Evolutionary conservation across 2,797 vertebrate species (phyloP).

Genomic region (Schizopygopsis pylzovi): DNA sequence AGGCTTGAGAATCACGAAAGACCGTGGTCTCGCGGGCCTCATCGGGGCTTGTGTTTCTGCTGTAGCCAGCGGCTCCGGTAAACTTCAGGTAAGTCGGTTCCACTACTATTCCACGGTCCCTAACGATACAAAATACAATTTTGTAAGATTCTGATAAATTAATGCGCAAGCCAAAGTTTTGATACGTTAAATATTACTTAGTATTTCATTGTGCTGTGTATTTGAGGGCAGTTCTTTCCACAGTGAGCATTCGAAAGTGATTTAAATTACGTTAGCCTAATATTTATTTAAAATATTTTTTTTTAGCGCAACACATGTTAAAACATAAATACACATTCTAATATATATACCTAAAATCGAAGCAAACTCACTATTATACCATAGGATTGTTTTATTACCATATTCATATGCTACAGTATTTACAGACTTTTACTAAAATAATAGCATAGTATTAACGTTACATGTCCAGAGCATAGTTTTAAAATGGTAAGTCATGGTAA

Average conservation of each 20-base stretch:
- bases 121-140: neutral
- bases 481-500: neutral
- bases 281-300: neutral
- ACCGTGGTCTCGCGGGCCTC: constrained; percentile 15
- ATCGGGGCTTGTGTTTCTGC: neutral
- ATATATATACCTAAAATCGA: neutral
- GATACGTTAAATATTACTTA: neutral
- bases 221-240: neutral
- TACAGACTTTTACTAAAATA: neutral
- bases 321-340: neutral
- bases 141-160: neutral
- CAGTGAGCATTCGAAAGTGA: neutral
- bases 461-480: no score
- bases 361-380: neutral
- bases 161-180: neutral
- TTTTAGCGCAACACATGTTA: neutral
- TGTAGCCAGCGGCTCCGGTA: neutral
- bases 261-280: neutral
- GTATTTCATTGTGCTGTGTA: neutral
- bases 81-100: constrained; percentile 28
- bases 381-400: neutral
- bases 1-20: neutral
- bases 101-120: neutral
- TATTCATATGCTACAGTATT: neutral
- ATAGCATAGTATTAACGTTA: neutral